Evolutionary conservation across 2,113 vertebrate species (phyloP).

Genomic region (Oreochromis niloticus): DNA sequence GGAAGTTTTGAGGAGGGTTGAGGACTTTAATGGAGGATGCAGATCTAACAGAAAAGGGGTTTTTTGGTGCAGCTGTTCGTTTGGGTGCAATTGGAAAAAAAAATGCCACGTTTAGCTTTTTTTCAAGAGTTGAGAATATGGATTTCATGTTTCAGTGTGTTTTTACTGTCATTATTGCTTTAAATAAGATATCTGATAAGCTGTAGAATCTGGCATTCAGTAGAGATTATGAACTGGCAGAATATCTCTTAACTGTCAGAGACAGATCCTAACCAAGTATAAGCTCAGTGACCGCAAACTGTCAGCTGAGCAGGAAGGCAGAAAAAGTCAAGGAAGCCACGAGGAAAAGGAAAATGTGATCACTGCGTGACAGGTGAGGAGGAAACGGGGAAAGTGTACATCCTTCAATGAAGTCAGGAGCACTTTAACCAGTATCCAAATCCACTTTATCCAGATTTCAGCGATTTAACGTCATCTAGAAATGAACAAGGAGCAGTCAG

Average conservation of each 20-base stretch:
- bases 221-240: neutral
- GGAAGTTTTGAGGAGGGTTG: neutral
- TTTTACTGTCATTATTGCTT: neutral
- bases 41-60: accelerated
- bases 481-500: neutral
- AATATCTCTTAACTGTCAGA: neutral
- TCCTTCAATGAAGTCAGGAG: neutral
- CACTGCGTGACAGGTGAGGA: neutral
- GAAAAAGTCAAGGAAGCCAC: neutral
- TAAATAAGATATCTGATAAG: neutral
- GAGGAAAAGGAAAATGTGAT: neutral
- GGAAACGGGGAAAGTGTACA: neutral
- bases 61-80: neutral
- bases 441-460: neutral
- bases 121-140: accelerated
- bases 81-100: neutral
- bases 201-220: neutral
- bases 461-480: neutral
- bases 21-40: neutral
- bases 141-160: neutral
- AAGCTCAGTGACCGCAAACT: neutral
- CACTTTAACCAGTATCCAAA: neutral
- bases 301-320: neutral
- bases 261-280: neutral
- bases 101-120: accelerated